phyloP scores from a whole-genome alignment of 2,797 vertebrate genomes.

The Podargus strigoides region DNA sequence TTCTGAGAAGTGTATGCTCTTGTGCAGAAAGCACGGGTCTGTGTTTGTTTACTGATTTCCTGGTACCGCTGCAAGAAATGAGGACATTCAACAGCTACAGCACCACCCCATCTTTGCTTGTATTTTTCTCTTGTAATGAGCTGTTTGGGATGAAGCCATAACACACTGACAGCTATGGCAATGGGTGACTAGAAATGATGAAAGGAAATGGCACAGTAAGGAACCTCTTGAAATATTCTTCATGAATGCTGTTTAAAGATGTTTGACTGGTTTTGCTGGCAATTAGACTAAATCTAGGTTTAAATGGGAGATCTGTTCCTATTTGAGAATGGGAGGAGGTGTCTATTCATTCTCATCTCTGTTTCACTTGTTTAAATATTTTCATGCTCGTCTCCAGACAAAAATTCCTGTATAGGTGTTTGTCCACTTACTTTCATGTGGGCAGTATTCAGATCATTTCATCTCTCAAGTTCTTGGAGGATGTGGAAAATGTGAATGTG shows the following conservation, averaged over 20 bases:
- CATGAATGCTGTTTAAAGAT: background rate
- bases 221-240: background rate
- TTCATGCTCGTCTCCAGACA: background rate
- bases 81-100: background rate
- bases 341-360: background rate
- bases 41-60: background rate
- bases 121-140: background rate
- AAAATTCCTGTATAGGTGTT: background rate
- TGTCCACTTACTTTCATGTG: background rate
- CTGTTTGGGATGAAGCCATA: background rate
- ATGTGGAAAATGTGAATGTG: background rate
- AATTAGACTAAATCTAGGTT: background rate
- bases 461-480: background rate
- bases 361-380: background rate
- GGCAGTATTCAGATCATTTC: background rate
- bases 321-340: background rate
- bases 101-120: background rate
- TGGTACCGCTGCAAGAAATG: background rate
- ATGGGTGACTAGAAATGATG: background rate
- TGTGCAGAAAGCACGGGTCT: background rate
- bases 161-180: background rate
- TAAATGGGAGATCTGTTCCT: background rate
- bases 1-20: background rate
- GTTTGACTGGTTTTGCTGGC: background rate
- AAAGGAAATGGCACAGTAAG: background rate